phyloP scores from a whole-genome alignment of 1,140 invertebrate genomes.

The Camponotus vicinus region DNA sequence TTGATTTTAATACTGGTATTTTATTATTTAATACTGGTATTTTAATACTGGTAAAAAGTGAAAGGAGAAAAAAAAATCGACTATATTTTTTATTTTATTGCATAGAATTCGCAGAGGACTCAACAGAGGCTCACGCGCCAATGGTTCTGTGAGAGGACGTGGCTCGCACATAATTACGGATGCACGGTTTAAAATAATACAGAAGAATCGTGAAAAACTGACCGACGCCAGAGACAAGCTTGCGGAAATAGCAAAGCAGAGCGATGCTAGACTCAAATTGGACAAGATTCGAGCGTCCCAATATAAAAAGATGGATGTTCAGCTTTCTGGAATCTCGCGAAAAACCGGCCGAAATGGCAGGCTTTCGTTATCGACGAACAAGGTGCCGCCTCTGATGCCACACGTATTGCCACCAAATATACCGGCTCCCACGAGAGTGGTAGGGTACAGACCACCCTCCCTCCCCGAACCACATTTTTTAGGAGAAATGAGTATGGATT shows the following conservation, averaged over 20 bases:
- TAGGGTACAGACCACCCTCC: conserved; percentile 76
- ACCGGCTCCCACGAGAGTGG: conserved; percentile 67
- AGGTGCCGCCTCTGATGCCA: conserved; percentile 75
- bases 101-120: conserved; percentile 63
- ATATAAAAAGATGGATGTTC: conserved; percentile 76
- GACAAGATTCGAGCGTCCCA: conserved; percentile 84
- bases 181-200: conserved; percentile 90
- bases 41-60: too few relatives aligned
- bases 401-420: conserved; percentile 68
- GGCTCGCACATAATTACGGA: conserved; percentile 84
- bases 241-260: conserved; percentile 89
- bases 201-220: conserved; percentile 89
- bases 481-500: conserved; percentile 79
- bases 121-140: conserved; percentile 73
- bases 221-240: conserved; percentile 90
- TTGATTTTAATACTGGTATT: neutral
- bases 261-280: conserved; percentile 89
- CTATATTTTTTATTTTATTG: neutral
- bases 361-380: conserved; percentile 86
- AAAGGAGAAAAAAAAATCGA: neutral
- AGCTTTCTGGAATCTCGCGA: conserved; percentile 81
- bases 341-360: conserved; percentile 86
- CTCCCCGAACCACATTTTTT: conserved; percentile 78
- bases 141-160: conserved; percentile 68
- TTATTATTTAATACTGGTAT: neutral